Base-by-base conservation (phyloP, 37 sponge, comb jelly and placozoan species). In the Geodia barretti region DNA sequence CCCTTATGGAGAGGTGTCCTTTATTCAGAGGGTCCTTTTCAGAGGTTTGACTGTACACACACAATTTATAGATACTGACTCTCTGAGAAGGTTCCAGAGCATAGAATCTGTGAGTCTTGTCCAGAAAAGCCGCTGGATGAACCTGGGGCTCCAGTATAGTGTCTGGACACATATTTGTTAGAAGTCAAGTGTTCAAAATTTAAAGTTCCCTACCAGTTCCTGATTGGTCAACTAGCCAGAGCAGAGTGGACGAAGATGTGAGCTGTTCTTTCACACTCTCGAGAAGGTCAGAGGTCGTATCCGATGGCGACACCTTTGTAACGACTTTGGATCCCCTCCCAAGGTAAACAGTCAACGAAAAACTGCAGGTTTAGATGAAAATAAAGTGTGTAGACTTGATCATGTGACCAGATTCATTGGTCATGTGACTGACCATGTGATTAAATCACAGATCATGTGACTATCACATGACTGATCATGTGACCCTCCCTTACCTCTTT, bases 181-280 rank as follows among this genome's bases (percentile, higher is more conserved):
- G 54, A 14, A 47, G 54, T 47, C 54, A 47, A 14, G 7, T 47
- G 7, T 17, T 47, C 54, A 47, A 14, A 47, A 17, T 17, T 47
- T 7, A 14, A 17, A 7, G 7, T 17, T 7, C 14, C 83, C 73
- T 28, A 83, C 84, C 92, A 24, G 72, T 70, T 38, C 92, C 92
- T 0, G 58, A 58, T 43, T 65, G 75, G 77, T 87, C 77, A 19
- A 92, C 85, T 8, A 64, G 36, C 92, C 88, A 87, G 19, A 92
- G 21, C 28, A 69, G 39, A 58, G 85, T 41, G 5, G 82, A 64
- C 26, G 92, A 92, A 19, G 85, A 83, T 9, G 77, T 81, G 62
- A 92, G 68, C 30, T 84, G 41, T 20, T 77, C 85, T 33, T 80
- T 84, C 19, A 92, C 69, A 32, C 47, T 79, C 41, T 77, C 78